A percentile compares a stretch with the other conserved stretches of the same genome.
Evolutionary conservation across 1,140 invertebrate genomes (phyloP).

Genomic region (Sitobion miscanthi): DNA sequence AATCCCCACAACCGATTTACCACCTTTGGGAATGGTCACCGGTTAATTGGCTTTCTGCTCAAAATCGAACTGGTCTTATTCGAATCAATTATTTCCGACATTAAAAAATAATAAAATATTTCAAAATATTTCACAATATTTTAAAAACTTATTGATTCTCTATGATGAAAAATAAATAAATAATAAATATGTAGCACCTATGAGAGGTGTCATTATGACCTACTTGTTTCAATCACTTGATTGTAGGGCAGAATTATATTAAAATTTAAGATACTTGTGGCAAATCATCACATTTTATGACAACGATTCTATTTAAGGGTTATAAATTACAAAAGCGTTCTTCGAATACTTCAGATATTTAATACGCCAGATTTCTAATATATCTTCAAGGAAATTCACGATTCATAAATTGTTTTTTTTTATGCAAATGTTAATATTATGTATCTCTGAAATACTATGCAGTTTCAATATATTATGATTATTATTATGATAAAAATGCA

Average conservation of each 20-base stretch:
- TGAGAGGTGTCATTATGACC: not conserved
- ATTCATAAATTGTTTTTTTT: not conserved
- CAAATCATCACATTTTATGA: not conserved
- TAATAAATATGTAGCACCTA: not conserved
- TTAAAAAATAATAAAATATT: not conserved
- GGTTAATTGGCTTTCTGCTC: not conserved
- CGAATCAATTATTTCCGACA: not conserved
- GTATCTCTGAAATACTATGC: not conserved
- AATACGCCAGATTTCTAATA: too few relatives aligned
- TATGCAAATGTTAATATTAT: not conserved
- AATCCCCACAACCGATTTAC: slow-evolving; percentile 19
- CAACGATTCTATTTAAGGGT: not conserved
- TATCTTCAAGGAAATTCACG: not conserved
- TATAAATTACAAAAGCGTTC: not conserved
- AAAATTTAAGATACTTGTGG: not conserved
- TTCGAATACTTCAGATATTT: too few relatives aligned
- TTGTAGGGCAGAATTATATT: not conserved
- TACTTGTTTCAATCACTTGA: not conserved
- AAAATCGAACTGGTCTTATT: not conserved
- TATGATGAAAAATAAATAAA: not conserved
- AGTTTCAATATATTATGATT: not conserved
- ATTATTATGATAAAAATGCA: too few relatives aligned
- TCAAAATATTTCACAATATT: not conserved
- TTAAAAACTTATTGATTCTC: not conserved
- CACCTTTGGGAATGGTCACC: slow-evolving; percentile 33